Evolutionary conservation across 2,797 vertebrate genomes (phyloP).

Genomic region (Lagocephalus sceleratus): DNA sequence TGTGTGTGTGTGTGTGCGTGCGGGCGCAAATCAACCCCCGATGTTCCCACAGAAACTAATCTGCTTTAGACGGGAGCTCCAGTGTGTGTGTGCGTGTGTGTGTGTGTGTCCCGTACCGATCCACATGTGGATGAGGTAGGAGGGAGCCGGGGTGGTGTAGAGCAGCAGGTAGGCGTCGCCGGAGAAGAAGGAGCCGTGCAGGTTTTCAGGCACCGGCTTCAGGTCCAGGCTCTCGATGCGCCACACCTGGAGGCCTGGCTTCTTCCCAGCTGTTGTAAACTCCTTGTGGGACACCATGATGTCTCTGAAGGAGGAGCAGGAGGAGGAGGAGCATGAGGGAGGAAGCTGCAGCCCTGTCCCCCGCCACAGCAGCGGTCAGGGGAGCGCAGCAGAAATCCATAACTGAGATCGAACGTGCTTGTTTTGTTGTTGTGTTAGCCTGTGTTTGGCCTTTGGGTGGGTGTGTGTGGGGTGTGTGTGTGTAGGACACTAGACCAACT

Average conservation of each 20-base stretch:
- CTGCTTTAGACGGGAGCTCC: not conserved
- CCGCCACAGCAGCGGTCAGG: not conserved
- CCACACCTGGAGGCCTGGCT: slow-evolving; percentile 89
- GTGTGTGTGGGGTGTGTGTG: no score
- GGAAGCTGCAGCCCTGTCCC: not conserved
- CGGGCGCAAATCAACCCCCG: no score
- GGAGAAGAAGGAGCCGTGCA: slow-evolving; percentile 84
- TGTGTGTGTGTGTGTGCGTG: not conserved
- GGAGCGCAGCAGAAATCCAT: not conserved
- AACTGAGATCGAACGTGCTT: no score
- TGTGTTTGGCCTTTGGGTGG: not conserved
- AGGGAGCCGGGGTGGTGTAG: slow-evolving; percentile 81
- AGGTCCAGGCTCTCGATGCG: slow-evolving; percentile 89
- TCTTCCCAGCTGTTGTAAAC: slow-evolving; percentile 84
- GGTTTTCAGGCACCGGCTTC: slow-evolving; percentile 82
- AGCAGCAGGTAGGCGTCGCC: slow-evolving; percentile 90
- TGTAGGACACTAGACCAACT: slow-evolving; percentile 14
- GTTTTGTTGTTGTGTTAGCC: no score
- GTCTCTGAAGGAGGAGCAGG: slow-evolving; percentile 37
- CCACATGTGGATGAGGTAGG: slow-evolving; percentile 89
- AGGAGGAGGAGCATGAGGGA: not conserved
- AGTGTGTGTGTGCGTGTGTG: no score
- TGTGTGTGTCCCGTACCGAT: no score
- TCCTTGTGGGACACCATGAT: slow-evolving; percentile 83
- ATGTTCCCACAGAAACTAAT: no score